Base-by-base conservation (phyloP, 2,113 vertebrate genomes). In the Larimichthys crocea region DNA sequence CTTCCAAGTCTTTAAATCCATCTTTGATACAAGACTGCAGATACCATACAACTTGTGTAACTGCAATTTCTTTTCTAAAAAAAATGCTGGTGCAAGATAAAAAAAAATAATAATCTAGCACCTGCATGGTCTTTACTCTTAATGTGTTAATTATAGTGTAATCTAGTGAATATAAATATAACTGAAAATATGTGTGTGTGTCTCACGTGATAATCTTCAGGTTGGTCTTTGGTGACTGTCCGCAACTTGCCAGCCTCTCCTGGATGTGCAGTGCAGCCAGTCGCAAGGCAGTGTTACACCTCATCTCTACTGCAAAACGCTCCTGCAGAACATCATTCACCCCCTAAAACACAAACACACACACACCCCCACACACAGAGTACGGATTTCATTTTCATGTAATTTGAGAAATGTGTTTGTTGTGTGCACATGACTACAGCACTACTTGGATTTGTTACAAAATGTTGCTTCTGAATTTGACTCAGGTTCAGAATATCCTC, bases 321-420 rank as follows among this genome's bases (percentile, higher is more conserved):
- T 99, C 98, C 92, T 97, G 97, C 76, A 99, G 96, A 59, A 99
- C 98, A 4, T 99, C 98, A 0, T 96, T 97, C 92, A 98, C 97
- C 71, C 98, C 98, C 98, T 99, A 63, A 84, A n/a, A 83, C 10
- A 81, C 57, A 85, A 49, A 80, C 20, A 76, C 22, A 17, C 16
- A 73, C 56, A 68, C 12, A 22, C 7, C 19, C 29, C 5, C 16
- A 20, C 4, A 15, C 48, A 76, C 29, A 22, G 15, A 24, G 16
- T 40, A 40, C 35, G 7, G 8, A 40, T 40, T 40, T 40, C 35
- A 40, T 40, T 40, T 40, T 40, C 8, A 40, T 40, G 8, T 40
- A 8, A 40, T 40, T 40, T 40, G 35, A 40, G 35, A 40, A 20
- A 57, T 20, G 20, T n/a, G 3, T 49, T 56, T 53, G 22, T 56